Evolutionary conservation across 2,113 vertebrate genomes (phyloP).

Genomic region (Poecile atricapillus): DNA sequence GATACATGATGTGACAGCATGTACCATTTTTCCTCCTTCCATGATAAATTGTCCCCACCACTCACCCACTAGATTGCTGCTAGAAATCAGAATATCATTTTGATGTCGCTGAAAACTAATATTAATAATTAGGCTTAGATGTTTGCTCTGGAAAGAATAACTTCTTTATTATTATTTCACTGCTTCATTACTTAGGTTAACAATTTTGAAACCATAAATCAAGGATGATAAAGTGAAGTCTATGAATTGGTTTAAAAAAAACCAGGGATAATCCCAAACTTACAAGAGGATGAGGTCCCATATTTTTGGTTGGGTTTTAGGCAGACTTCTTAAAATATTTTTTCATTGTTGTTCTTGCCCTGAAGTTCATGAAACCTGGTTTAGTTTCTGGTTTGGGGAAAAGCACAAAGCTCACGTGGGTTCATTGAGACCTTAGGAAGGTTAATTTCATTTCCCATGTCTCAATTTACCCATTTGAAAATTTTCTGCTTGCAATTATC

Average conservation of each 20-base stretch:
- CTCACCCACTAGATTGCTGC: neutral
- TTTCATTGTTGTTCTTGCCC: neutral
- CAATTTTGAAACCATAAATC: neutral
- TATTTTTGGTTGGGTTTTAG: neutral
- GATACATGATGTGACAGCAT: slow-evolving; percentile 66
- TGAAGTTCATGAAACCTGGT: neutral
- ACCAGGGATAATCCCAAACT: neutral
- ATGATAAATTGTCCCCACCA: slow-evolving; percentile 47
- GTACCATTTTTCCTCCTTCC: slow-evolving; percentile 57
- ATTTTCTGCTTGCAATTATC: neutral
- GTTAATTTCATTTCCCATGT: neutral
- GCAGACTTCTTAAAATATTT: neutral
- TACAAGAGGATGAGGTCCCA: neutral
- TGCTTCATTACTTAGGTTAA: neutral
- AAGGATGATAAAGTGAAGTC: neutral
- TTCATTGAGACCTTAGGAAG: neutral
- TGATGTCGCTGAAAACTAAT: neutral
- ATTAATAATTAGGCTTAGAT: slow-evolving; percentile 42
- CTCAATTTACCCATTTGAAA: neutral
- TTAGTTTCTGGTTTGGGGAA: neutral
- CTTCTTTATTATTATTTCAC: neutral
- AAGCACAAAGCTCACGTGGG: neutral
- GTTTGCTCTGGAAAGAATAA: neutral
- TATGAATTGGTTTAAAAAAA: neutral
- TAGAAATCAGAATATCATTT: slow-evolving; percentile 36